Percentiles rank a stretch among this genome's conserved stretches.
Conservation (phyloP, 2,888 invertebrate genomes). For the Heliconius ismenius region DNA sequence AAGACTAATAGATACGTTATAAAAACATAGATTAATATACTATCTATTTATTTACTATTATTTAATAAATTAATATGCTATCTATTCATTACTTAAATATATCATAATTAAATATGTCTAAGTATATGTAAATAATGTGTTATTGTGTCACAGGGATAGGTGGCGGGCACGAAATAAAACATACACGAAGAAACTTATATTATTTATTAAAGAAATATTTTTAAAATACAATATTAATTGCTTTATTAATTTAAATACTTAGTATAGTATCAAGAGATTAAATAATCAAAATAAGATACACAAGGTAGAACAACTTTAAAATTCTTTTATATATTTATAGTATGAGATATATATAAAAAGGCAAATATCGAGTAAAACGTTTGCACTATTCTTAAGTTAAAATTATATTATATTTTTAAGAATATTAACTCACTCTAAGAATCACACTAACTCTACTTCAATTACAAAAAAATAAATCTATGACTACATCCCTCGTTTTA, state of each 20-base stretch:
- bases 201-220: constrained; percentile 19
- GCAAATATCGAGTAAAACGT: constrained; percentile 10
- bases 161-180: neutral
- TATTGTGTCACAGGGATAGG: too few species aligned
- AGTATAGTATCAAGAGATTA: neutral
- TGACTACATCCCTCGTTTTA: neutral
- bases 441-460: neutral
- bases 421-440: constrained; percentile 5
- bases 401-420: neutral
- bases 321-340: neutral
- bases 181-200: constrained; percentile 5
- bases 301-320: neutral
- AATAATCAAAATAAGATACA: constrained; percentile 1
- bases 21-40: too few species aligned
- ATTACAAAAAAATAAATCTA: neutral
- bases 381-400: constrained; percentile 7
- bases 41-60: too few species aligned
- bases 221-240: constrained; percentile 3
- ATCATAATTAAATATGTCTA: too few species aligned
- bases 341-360: constrained; percentile 20
- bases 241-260: neutral
- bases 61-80: too few species aligned
- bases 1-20: too few species aligned
- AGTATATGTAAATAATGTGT: too few species aligned
- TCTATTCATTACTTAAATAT: too few species aligned